Evolutionary conservation across 2,888 invertebrate species (phyloP), one percentile per base, ranked within the genome.

Genomic region (Orthosia gracilis): DNA sequence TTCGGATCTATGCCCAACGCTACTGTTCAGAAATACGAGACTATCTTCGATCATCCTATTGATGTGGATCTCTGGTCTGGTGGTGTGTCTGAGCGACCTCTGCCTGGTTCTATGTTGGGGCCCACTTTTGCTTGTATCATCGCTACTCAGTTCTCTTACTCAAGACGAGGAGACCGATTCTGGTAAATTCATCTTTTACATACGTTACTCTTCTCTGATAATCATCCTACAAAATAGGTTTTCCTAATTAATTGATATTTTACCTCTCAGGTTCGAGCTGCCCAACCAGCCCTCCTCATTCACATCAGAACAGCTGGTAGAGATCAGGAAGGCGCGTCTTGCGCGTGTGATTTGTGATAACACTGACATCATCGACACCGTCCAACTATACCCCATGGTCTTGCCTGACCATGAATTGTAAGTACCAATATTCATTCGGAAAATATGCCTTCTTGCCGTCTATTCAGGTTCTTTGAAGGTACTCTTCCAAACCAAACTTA

Each of bases 11-110:
- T 99, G 98, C 97, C 98, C 7, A 99, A 99, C 91, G 98, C 98
- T 80, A 99, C 99, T 2, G 98, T 99, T 64, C 95, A 97, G 74
- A 97, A 98, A 92, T 99, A 98, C 91, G 97, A 98, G 85, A 97
- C 98, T 5, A 98, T 99, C 89, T 99, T 98, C 90, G 98, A 98
- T 97, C 98, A 98, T 93, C 99, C 99, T 2, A 97, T 98, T 77
- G 99, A 99, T 93, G 98, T 99, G 63, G 99, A 99, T 96, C 96
- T 99, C 70, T 99, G 99, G 98, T 98, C 99, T 23, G 99, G 99
- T 65, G 99, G 99, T 64, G 98, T 99, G 12, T 98, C 99, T 0
- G 99, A 99, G 91, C 97, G 98, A 79, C 98, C 99, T 3, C 96
- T 99, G 69, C 98, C 98, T 13, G 99, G 99, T 61, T 98, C 99